Evolutionary conservation across 2,888 invertebrate species (phyloP).

Genomic region (Zaprionus lineosus): DNA sequence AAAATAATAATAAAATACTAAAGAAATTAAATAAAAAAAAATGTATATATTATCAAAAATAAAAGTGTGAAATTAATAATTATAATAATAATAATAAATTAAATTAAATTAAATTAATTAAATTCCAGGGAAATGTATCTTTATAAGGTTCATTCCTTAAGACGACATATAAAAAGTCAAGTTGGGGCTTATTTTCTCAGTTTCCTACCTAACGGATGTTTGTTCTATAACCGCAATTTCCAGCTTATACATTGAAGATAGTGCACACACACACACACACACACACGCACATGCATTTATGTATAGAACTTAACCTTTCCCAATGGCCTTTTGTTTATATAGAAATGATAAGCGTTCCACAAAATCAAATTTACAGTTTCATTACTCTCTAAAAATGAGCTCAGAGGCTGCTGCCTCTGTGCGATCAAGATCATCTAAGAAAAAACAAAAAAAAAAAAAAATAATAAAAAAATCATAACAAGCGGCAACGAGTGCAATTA

Average conservation of each 20-base stretch:
- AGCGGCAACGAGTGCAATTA: constrained; percentile 54
- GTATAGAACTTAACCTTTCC: constrained; percentile 53
- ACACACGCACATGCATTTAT: not conserved
- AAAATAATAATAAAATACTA: too few relatives aligned
- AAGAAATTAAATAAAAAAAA: too few relatives aligned
- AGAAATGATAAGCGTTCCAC: constrained; percentile 56
- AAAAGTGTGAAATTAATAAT: too few relatives aligned
- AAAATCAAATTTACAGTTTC: constrained; percentile 44
- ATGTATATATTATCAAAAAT: too few relatives aligned
- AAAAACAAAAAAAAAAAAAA: not conserved
- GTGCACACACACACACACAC: not conserved
- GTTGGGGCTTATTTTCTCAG: too few relatives aligned
- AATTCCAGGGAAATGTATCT: too few relatives aligned
- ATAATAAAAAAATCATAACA: not conserved
- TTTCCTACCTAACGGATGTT: constrained; percentile 33
- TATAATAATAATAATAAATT: too few relatives aligned
- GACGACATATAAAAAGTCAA: too few relatives aligned
- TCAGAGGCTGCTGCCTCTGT: too few relatives aligned
- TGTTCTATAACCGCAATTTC: not conserved
- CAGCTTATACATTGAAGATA: not conserved
- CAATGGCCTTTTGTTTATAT: constrained; percentile 60
- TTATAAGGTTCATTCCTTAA: too few relatives aligned
- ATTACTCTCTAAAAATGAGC: constrained; percentile 41
- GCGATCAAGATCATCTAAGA: constrained; percentile 45
- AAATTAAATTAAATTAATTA: too few relatives aligned